Evolutionary conservation across 2,888 invertebrate genomes (phyloP).

Genomic region (Andrena haemorrhoa): DNA sequence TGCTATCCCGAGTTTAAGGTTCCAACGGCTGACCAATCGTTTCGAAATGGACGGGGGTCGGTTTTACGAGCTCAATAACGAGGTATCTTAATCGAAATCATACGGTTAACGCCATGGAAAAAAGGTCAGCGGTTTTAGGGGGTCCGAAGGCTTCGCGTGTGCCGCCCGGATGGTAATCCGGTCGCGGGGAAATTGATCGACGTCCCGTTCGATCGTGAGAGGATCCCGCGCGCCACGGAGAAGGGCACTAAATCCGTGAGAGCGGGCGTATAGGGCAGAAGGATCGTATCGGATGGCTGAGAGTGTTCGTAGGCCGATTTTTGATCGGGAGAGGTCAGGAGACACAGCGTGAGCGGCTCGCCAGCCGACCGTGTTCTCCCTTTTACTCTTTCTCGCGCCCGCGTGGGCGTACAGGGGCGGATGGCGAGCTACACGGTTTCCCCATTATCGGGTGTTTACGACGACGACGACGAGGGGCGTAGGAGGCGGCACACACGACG

Average conservation of each 20-base stretch:
- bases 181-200: conserved; percentile 38
- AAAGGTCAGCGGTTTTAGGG: conserved; percentile 40
- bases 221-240: not conserved
- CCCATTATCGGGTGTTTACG: conserved; percentile 81
- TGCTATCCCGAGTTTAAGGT: not conserved
- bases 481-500: conserved; percentile 65
- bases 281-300: conserved; percentile 4
- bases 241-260: not conserved
- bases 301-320: conserved; percentile 47
- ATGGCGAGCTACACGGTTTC: conserved; percentile 78
- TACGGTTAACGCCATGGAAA: conserved; percentile 27
- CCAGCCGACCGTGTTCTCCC: conserved; percentile 7
- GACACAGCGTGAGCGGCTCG: conserved; percentile 20
- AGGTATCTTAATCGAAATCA: conserved; percentile 64
- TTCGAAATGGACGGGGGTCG: conserved; percentile 13
- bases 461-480: conserved; percentile 67
- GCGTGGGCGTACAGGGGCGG: conserved; percentile 64
- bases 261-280: not conserved
- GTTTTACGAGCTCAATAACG: conserved; percentile 30
- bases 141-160: conserved; percentile 40
- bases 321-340: conserved; percentile 54
- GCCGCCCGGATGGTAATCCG: conserved; percentile 27
- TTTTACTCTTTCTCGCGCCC: conserved; percentile 48
- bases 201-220: conserved; percentile 8
- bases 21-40: conserved; percentile 24